phyloP scores from a whole-genome alignment of 2,888 invertebrate genomes.

The Andrena hattorfiana region DNA sequence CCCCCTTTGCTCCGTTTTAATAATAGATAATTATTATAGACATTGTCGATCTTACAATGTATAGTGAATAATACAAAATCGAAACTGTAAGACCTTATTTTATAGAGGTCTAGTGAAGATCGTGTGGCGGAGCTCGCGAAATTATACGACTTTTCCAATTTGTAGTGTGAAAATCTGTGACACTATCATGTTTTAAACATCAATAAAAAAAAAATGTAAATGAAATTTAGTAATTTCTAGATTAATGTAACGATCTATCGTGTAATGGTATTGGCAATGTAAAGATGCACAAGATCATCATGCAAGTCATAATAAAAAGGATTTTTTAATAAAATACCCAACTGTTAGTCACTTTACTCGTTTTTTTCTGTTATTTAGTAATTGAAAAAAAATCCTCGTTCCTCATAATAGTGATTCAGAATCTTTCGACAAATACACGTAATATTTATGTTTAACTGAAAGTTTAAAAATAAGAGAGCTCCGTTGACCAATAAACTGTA shows the following conservation, averaged over 20 bases:
- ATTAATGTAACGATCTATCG: slow-evolving; percentile 60
- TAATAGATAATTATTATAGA: slow-evolving; percentile 58
- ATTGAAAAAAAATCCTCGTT: slow-evolving; percentile 41
- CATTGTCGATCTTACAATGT: slow-evolving; percentile 50
- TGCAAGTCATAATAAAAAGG: slow-evolving; percentile 76
- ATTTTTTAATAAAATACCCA: slow-evolving; percentile 76
- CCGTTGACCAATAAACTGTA: slow-evolving; percentile 56
- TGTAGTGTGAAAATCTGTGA: slow-evolving; percentile 52
- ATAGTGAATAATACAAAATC: slow-evolving; percentile 45
- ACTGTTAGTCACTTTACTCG: slow-evolving; percentile 53
- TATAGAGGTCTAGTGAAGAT: slow-evolving; percentile 56
- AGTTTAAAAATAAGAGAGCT: slow-evolving; percentile 50
- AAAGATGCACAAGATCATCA: slow-evolving; percentile 76
- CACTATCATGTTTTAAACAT: slow-evolving; percentile 57
- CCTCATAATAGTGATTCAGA: slow-evolving; percentile 18
- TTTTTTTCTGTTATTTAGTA: slow-evolving; percentile 22
- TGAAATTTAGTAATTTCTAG: slow-evolving; percentile 61
- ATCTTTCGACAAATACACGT: slow-evolving; percentile 15
- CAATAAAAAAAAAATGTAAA: slow-evolving; percentile 49
- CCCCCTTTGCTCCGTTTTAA: slow-evolving; percentile 63
- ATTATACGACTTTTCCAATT: slow-evolving; percentile 61
- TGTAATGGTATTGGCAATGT: slow-evolving; percentile 71
- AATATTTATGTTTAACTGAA: slow-evolving; percentile 7
- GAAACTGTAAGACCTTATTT: slow-evolving; percentile 49
- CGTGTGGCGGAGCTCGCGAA: slow-evolving; percentile 68